Evolutionary conservation across 2,888 invertebrate species (phyloP), one percentile per base, ranked within the genome.

Genomic region (Horisme vitalbata): DNA sequence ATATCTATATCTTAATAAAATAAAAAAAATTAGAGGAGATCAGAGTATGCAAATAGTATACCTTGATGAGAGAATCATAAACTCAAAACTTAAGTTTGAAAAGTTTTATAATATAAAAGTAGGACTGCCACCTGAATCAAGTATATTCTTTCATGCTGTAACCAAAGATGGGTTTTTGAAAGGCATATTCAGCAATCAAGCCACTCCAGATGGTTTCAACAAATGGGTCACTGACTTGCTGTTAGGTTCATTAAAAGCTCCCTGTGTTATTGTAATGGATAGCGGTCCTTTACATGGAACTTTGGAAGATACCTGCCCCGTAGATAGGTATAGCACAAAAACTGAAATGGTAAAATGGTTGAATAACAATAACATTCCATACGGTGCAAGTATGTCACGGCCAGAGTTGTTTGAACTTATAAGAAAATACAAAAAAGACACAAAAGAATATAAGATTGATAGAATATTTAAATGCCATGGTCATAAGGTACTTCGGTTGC

Each of bases 191-290:
- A 60, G 60, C 34, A 68, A 61, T 39, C 46, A 64, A 35, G 50
- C 62, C 5, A 55, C 57, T 10, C 55, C 54, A 55, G 54, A 63
- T 13, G 56, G 64, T 31, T 77, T 73, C 23, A 60, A 46, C n/a
- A 79, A 73, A 45, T 83, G 80, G 83, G 31, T 82, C n/a, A 52
- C 53, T 41, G 66, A 74, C 41, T 58, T 75, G 14, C 52, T 81
- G 9, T 21, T 78, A 6, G 51, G 59, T 12, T 18, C 24, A 4
- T 48, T 83, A 10, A 45, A 52, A 38, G 52, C 55, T 5, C 55
- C 59, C 7, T 71, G 73, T 50, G 48, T 71, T n/a, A 57, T 83
- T 36, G 53, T 83, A 11, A 63, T 83, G 50, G 66, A 75, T 38
- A 65, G 65, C 20, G 67, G 63, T 47, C 58, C 61, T 9, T 41